Conservation (phyloP, 1,140 invertebrate genomes). For the Belonocnema kinseyi region DNA sequence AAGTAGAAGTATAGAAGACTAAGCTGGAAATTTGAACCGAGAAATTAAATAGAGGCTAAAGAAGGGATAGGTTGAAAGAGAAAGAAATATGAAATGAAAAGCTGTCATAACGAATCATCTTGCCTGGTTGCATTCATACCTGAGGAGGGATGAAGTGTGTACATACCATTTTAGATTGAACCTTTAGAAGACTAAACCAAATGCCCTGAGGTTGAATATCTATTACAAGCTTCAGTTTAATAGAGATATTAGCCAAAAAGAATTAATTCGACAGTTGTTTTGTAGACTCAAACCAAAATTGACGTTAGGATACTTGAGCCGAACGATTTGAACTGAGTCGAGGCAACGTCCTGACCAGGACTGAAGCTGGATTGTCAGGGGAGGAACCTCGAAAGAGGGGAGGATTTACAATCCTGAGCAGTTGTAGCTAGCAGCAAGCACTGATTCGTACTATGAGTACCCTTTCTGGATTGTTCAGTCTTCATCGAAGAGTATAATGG, state of each 20-base stretch:
- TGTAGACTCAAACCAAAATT: slow-evolving; percentile 44
- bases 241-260: not conserved
- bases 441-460: slow-evolving; percentile 17
- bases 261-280: slow-evolving; percentile 34
- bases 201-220: slow-evolving; percentile 17
- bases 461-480: not conserved
- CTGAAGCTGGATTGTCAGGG: slow-evolving; percentile 63
- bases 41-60: slow-evolving; percentile 35
- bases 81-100: slow-evolving; percentile 70
- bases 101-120: slow-evolving; percentile 74
- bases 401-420: slow-evolving; percentile 51
- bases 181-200: slow-evolving; percentile 1
- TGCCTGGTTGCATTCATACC: slow-evolving; percentile 65
- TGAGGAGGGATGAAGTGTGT: slow-evolving; percentile 58
- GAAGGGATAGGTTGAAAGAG: slow-evolving; percentile 45
- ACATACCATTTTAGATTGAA: slow-evolving; percentile 68
- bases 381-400: slow-evolving; percentile 59
- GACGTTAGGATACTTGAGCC: slow-evolving; percentile 58
- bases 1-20: slow-evolving; percentile 47
- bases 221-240: slow-evolving; percentile 2
- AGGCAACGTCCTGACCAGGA: slow-evolving; percentile 70
- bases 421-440: slow-evolving; percentile 51
- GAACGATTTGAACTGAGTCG: slow-evolving; percentile 69
- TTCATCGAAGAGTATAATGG: slow-evolving; percentile 50
- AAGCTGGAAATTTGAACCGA: slow-evolving; percentile 44